Conservation (phyloP, 2,888 invertebrate species). For the Phortica magna region DNA sequence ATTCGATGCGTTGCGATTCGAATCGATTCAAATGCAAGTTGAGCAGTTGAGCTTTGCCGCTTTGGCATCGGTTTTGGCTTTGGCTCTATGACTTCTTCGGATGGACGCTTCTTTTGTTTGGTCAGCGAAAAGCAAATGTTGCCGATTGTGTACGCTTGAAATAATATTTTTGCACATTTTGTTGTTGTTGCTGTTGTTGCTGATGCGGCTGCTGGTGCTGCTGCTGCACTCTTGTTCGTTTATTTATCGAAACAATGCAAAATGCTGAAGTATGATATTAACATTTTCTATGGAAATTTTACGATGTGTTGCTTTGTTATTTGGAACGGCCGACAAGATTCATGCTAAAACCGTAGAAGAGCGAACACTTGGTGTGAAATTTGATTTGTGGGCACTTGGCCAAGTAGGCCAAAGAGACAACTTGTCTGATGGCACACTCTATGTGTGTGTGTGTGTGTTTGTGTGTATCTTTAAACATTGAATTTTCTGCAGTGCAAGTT, state of each 20-base stretch:
- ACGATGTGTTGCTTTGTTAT: neutral
- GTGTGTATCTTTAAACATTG: neutral
- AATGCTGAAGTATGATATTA: conserved; percentile 26
- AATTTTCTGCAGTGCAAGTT: neutral
- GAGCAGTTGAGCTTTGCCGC: neutral
- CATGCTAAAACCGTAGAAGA: neutral
- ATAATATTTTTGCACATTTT: neutral
- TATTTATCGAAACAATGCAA: conserved; percentile 12
- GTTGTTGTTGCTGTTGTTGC: neutral
- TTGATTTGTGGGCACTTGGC: conserved; percentile 3
- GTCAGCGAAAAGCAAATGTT: conserved; percentile 15
- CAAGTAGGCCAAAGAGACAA: conserved; percentile 1
- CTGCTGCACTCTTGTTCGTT: neutral
- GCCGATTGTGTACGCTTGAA: conserved; percentile 7
- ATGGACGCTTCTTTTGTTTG: conserved; percentile 15
- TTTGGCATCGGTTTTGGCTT: neutral
- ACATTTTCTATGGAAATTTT: conserved; percentile 24
- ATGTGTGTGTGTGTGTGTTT: too few species aligned
- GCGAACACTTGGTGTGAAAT: conserved; percentile 1
- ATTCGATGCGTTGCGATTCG: conserved; percentile 15
- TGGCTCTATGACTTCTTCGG: neutral
- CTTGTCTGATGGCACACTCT: neutral
- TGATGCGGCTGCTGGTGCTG: neutral
- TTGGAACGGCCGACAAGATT: neutral
- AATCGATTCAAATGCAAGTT: conserved; percentile 2